Conservation (phyloP, 2,113 vertebrate genomes). For the Melospiza georgiana region DNA sequence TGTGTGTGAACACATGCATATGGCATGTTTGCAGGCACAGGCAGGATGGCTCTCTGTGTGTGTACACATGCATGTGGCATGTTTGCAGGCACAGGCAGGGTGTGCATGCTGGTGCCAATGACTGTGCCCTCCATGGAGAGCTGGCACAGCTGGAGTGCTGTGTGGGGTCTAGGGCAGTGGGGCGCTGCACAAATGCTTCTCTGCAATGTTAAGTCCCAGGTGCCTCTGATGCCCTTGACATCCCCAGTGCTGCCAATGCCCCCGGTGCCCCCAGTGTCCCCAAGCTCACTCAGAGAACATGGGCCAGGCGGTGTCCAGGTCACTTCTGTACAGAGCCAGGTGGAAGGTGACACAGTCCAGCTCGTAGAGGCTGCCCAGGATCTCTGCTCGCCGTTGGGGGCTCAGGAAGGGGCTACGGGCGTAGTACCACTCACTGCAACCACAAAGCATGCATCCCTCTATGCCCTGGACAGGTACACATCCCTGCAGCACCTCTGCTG, state of each 20-base stretch:
- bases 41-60: background rate
- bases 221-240: background rate
- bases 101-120: background rate
- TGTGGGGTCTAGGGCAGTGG: no score
- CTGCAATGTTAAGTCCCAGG: background rate
- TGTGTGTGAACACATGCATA: background rate
- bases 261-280: background rate
- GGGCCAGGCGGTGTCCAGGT: slow-evolving; percentile 77
- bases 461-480: fast-evolving
- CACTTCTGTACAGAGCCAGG: slow-evolving; percentile 57
- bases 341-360: slow-evolving; percentile 70
- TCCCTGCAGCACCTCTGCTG: background rate
- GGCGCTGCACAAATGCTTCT: background rate
- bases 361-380: slow-evolving; percentile 71
- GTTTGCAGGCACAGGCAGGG: fast-evolving
- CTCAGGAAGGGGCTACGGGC: slow-evolving; percentile 74
- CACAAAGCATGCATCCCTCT: background rate
- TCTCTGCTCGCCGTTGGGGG: slow-evolving; percentile 40
- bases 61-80: background rate
- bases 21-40: background rate
- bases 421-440: slow-evolving; percentile 76
- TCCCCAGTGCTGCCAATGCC: background rate
- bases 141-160: background rate
- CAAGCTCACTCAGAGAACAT: slow-evolving; percentile 53
- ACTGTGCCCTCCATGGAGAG: background rate